Base-by-base conservation (phyloP, 2,888 invertebrate species). In the Microdon myrmicae region DNA sequence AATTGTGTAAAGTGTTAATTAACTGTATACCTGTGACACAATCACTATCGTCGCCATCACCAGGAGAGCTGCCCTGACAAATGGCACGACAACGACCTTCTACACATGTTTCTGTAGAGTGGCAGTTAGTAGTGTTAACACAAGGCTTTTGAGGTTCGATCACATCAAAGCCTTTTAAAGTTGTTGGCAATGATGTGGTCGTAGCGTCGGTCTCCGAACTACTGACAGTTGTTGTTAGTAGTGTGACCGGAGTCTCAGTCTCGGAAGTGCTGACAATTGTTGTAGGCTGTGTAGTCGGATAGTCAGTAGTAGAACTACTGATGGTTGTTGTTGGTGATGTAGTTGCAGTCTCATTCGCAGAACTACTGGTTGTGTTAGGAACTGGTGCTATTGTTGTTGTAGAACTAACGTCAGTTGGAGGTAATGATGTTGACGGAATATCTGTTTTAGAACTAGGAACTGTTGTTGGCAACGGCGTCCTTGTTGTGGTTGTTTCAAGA, bases 101-200 rank as follows among this genome's bases (percentile, higher is more conserved):
- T 69, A 83, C 79, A 78, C 88, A 88, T 67, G 82, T 82, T 78
- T 87, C 85, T 69, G 81, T 81, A 70, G 81, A 76, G 69, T 81
- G 81, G 77, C 88, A 88, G 73, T 87, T 86, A 71, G 79, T 79
- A 77, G 86, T 83, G 72, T 79, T 78, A 71, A 79, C 80, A 81
- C 87, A 88, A 71, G 78, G 71, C 72, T 75, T 78, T 72, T 72
- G 76, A 73, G 79, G 77, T 71, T 70, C 73, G 70, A 70, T 72
- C 28, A 53, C 22, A 10, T 31, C 56, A 41, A 23, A 44, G 17
- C 34, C 49, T 67, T 70, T 69, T 54, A 72, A 74, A 35, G 72
- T 70, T 51, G 71, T 71, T 29, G 67, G 71, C 54, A 54, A 47
- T 32, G 71, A 54, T 39, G 71, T 75, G 69, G 74, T 78, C 54